phyloP scores from a whole-genome alignment of 2,113 vertebrate genomes.

The Pterocles burchelli region DNA sequence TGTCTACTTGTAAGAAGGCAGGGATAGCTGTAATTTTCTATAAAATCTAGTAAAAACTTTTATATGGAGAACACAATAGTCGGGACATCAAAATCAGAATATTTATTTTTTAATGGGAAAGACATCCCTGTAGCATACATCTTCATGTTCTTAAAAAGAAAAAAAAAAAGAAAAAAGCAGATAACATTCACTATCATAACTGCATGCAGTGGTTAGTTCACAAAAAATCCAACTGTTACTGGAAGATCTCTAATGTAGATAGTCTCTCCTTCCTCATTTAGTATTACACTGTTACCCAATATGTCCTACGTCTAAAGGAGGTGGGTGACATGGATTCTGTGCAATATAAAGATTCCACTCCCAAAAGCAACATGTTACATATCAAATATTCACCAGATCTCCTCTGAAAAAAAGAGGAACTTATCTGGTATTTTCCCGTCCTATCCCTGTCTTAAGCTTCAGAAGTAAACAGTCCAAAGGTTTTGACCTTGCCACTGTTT shows the following conservation, averaged over 20 bases:
- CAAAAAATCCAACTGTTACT: accelerated
- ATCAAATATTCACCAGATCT: not conserved
- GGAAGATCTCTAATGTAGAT: not conserved
- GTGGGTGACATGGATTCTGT: not conserved
- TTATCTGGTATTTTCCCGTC: not conserved
- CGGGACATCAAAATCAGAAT: not conserved
- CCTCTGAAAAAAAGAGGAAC: not conserved
- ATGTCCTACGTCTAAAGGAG: not conserved
- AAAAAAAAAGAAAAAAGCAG: not conserved
- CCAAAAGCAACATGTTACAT: not conserved
- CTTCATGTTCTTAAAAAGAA: not conserved
- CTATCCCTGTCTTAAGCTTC: not conserved
- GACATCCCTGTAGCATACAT: not conserved
- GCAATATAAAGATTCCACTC: not conserved
- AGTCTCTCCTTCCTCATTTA: not conserved
- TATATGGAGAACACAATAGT: not conserved
- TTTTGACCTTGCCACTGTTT: not conserved
- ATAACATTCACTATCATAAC: not conserved
- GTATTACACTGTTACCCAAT: not conserved
- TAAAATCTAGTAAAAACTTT: not conserved
- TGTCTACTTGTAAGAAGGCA: not conserved
- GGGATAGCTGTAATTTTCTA: not conserved
- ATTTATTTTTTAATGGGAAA: not conserved
- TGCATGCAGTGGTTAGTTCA: not conserved
- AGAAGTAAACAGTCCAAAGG: not conserved